These are phyloP conservation scores for Rhea americana DNA, from an alignment of 2,113 vertebrate genomes.

Conservation along the genomic window DNA sequence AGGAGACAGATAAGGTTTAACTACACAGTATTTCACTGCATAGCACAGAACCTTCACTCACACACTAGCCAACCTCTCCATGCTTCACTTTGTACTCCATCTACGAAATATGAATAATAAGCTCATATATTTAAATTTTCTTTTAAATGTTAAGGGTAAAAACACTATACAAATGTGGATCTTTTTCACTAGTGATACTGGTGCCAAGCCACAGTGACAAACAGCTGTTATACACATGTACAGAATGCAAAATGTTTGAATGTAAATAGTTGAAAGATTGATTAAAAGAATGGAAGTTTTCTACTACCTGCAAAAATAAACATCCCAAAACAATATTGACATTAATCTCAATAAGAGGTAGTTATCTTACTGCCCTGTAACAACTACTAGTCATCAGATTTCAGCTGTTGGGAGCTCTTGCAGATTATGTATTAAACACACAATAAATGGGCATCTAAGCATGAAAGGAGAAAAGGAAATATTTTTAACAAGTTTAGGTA, in stretches of 20 bases:
- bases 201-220: neutral
- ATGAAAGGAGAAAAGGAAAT: neutral
- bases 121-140: neutral
- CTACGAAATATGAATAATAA: neutral
- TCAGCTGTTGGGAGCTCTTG: neutral
- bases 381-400: neutral
- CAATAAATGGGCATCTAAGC: neutral
- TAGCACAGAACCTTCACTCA: neutral
- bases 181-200: neutral
- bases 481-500: neutral
- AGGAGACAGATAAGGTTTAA: too few species aligned
- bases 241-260: neutral
- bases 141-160: neutral
- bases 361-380: neutral
- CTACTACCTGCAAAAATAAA: constrained; percentile 79
- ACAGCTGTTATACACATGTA: neutral
- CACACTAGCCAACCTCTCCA: neutral
- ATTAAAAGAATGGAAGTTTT: neutral
- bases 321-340: constrained; percentile 67
- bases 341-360: neutral
- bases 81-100: neutral
- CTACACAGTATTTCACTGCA: too few species aligned
- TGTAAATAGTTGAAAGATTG: neutral
- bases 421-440: neutral
- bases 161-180: neutral